Base-by-base conservation (phyloP, 37 sponge, comb jelly and placozoan species). In the Hormiphora californensis region DNA sequence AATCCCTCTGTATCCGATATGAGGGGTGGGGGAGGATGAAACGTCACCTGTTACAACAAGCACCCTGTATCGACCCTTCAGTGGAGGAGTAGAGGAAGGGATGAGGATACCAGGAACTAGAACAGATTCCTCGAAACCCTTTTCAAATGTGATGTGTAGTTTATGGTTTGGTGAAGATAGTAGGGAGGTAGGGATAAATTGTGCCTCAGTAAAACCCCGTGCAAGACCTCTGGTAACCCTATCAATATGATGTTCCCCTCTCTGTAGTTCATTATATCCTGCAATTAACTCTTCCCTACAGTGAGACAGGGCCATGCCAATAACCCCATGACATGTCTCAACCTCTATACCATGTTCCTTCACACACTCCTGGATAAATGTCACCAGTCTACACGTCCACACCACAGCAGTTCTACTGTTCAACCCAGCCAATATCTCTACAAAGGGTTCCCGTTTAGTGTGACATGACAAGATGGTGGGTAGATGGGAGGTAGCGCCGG, bases 1-100 rank as follows among this genome's bases (percentile, higher is more conserved):
- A 1, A 73, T 8, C 8, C 81, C 81, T 21, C 23, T 73, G 44
- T 73, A 73, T 2, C 81, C 81, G 28, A 73, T 22, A 46, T 73
- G 35, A 40, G 25, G 23, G n/a, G n/a, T n/a, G 5, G 44, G 9
- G 2, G 17, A 9, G 3, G 32, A n/a, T 40, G 81, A 23, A 15
- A 73, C 25, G 23, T 73, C 81, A 28, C 81, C 81, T 9, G 44
- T 46, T 9, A 73, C 23, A 1, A 73, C 23, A 33, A 73, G 41
- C 25, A 73, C 81, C 12, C 23, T 39, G 25, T 40, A 21, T 17
- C 1, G 21, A 8, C 81, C 81, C 35, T 43, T 36, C n/a, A 40
- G 12, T 23, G 40, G 46, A 5, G 27, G 4, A 57, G 4, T 12
- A 28, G 61, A 12, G 3, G 81, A 41, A 4, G 12, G 40, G 81